phyloP scores from a whole-genome alignment of 2,797 vertebrate species.

The Fringilla coelebs region DNA sequence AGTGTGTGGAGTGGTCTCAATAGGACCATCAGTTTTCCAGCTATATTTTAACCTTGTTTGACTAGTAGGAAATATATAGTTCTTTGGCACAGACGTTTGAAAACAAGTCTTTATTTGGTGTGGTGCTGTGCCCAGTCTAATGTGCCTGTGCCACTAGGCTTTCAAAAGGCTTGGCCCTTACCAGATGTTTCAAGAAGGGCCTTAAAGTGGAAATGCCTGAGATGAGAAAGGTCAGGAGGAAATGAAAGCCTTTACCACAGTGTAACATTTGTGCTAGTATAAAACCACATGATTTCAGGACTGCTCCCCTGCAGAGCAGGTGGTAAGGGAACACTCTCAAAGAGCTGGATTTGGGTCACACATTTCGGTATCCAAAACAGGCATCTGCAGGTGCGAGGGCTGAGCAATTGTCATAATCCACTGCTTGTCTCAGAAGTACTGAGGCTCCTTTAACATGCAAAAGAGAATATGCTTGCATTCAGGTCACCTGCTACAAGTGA shows the following conservation, averaged over 20 bases:
- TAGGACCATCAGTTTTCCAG: not conserved
- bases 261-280: not conserved
- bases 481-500: not conserved
- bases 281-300: not conserved
- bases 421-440: not conserved
- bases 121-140: not conserved
- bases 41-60: not conserved
- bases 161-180: not conserved
- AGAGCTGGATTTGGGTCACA: not conserved
- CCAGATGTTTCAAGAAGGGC: not conserved
- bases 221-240: not conserved
- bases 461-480: not conserved
- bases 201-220: not conserved
- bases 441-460: not conserved
- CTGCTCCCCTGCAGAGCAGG: not conserved
- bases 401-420: not conserved
- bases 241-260: not conserved
- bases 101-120: not conserved
- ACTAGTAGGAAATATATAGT: not conserved
- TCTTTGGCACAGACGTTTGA: not conserved
- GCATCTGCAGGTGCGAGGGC: not conserved
- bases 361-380: not conserved
- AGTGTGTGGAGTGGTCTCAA: not conserved
- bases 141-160: not conserved
- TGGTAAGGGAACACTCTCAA: not conserved